phyloP scores from a whole-genome alignment of 2,797 vertebrate genomes.

The Odontamblyopus rebecca region DNA sequence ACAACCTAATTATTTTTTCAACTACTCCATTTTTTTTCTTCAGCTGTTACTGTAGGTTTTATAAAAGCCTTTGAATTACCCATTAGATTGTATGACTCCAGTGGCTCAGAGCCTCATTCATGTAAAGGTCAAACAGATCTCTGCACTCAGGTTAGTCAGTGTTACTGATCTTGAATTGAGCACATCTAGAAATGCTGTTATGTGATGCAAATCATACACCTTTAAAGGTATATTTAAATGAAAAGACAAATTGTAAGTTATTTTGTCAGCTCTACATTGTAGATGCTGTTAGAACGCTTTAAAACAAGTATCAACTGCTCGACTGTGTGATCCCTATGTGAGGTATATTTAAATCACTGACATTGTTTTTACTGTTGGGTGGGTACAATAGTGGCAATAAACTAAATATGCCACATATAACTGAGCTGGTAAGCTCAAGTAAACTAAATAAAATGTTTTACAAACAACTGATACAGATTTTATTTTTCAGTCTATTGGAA shows the following conservation, averaged over 20 bases:
- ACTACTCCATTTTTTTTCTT: constrained; percentile 40
- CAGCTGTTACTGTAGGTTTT: constrained; percentile 41
- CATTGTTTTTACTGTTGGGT: constrained; percentile 22
- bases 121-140: constrained; percentile 15
- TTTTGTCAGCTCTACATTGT: constrained; percentile 25
- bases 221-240: background rate
- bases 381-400: constrained; percentile 22
- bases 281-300: constrained; percentile 24
- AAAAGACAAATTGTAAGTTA: constrained; percentile 34
- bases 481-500: background rate
- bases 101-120: constrained; percentile 26
- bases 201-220: background rate
- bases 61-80: constrained; percentile 23
- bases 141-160: constrained; percentile 7
- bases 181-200: background rate
- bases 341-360: constrained; percentile 47
- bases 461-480: background rate
- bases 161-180: constrained; percentile 8
- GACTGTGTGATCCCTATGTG: constrained; percentile 41
- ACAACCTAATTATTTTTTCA: constrained; percentile 47
- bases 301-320: constrained; percentile 21
- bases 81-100: constrained; percentile 30
- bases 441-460: constrained; percentile 67
- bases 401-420: constrained; percentile 56
- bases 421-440: constrained; percentile 42